Evolutionary conservation across 2,113 vertebrate species (phyloP).

Genomic region (Collichthys lucidus): DNA sequence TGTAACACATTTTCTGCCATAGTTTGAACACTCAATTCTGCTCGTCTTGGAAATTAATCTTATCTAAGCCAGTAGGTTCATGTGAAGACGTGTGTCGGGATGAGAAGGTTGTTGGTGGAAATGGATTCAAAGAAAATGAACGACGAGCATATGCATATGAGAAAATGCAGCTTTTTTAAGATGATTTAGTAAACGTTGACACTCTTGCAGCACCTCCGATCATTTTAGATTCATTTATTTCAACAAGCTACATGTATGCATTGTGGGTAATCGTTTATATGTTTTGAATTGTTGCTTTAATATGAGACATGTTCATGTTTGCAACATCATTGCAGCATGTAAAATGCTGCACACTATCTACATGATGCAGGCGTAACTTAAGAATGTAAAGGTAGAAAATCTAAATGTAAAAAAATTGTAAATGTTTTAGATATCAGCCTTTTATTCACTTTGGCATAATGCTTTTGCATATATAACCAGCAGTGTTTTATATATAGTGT

Average conservation of each 20-base stretch:
- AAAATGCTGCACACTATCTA: background rate
- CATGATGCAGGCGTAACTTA: too few species aligned
- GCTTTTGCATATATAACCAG: too few species aligned
- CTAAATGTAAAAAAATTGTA: too few species aligned
- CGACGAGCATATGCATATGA: background rate
- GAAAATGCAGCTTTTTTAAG: background rate
- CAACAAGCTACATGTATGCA: background rate
- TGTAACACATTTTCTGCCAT: background rate
- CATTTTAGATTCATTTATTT: background rate
- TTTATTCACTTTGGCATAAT: too few species aligned
- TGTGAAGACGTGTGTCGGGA: background rate
- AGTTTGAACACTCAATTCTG: background rate
- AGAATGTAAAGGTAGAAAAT: too few species aligned
- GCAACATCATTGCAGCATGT: background rate
- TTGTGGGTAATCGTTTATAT: background rate
- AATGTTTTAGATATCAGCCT: too few species aligned
- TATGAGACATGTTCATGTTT: too few species aligned
- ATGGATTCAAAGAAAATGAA: background rate
- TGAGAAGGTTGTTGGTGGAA: background rate
- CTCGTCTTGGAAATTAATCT: background rate
- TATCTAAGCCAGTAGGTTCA: too few species aligned
- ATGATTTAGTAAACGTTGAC: too few species aligned
- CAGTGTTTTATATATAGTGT: too few species aligned
- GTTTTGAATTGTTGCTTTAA: too few species aligned
- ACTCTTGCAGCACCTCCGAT: too few species aligned